Base-by-base conservation (phyloP, 1,140 invertebrate species). In the Branchinecta lynchi region DNA sequence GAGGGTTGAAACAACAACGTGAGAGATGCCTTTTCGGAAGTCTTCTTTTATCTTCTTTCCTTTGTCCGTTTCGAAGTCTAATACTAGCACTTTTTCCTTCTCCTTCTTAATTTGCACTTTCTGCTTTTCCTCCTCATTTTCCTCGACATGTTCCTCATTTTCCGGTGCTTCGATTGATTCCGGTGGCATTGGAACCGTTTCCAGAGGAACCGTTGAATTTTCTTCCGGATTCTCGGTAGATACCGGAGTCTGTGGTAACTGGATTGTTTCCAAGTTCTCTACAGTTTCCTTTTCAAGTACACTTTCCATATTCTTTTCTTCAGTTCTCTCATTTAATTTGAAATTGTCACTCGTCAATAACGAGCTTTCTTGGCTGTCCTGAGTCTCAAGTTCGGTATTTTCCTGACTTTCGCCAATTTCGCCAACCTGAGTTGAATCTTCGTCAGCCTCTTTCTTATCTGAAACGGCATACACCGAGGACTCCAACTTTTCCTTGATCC, bases 1-100 rank as follows among this genome's bases (percentile, higher is more conserved):
- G 44, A 98, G 83, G 77, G 88, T 88, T 66, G 88, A 83, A 60
- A 96, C 92, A 80, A 98, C 92, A 32, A 89, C 89, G 65, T 86
- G 84, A 8, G 91, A 92, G 86, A 97, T 95, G 76, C 86, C 87
- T 71, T 86, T 84, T 71, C 90, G 83, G 80, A 97, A 97, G 68
- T 86, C 84, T 73, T 96, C 93, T 78, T 93, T 94, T 66, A 91
- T 89, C 74, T 84, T 83, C 60, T 84, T 79, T 44, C 83, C 84
- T 69, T 68, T 66, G 10, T 68, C 66, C 44, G 69, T 70, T 51
- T 71, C 68, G 44, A 67, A 65, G 51, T 69, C 44, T 65, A 12
- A 43, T 44, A 51, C 20, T n/a, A 20, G 21, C 46, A 44, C 71
- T 65, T 44, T 68, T 68, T 68, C 66, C 44, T 68, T 71, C 68